phyloP scores from a whole-genome alignment of 2,797 vertebrate species.

The Acipenser ruthenus region DNA sequence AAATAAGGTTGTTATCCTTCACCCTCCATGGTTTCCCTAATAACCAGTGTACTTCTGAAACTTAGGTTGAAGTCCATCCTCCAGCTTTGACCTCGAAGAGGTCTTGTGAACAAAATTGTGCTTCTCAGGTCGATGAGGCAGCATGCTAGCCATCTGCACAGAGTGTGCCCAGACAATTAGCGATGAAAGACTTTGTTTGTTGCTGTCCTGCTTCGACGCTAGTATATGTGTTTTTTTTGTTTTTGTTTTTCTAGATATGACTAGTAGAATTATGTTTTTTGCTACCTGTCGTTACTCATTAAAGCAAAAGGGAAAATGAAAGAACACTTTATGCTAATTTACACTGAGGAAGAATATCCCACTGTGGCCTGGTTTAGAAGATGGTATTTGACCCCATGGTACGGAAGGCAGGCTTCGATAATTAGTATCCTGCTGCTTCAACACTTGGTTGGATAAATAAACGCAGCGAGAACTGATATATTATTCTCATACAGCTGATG shows the following conservation, averaged over 20 bases:
- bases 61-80: too few species aligned
- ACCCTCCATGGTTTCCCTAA: too few species aligned
- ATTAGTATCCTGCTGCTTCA: conserved; percentile 6
- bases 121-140: neutral
- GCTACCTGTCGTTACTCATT: neutral
- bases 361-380: neutral
- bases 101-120: too few species aligned
- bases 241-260: neutral
- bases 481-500: conserved; percentile 7
- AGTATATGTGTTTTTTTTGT: neutral
- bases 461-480: conserved; percentile 8
- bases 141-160: neutral
- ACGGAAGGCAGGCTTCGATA: conserved; percentile 4
- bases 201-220: neutral
- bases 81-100: too few species aligned
- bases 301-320: conserved; percentile 1
- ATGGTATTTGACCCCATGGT: conserved; percentile 3
- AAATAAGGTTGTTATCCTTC: too few species aligned
- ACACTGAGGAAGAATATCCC: neutral
- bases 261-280: neutral
- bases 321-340: neutral
- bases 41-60: too few species aligned
- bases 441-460: conserved; percentile 13
- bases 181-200: neutral
- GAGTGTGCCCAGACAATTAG: neutral